Percentiles rank a stretch among this genome's conserved stretches.
Evolutionary conservation across 1,140 invertebrate species (phyloP).

Genomic region (Aethina tumida): DNA sequence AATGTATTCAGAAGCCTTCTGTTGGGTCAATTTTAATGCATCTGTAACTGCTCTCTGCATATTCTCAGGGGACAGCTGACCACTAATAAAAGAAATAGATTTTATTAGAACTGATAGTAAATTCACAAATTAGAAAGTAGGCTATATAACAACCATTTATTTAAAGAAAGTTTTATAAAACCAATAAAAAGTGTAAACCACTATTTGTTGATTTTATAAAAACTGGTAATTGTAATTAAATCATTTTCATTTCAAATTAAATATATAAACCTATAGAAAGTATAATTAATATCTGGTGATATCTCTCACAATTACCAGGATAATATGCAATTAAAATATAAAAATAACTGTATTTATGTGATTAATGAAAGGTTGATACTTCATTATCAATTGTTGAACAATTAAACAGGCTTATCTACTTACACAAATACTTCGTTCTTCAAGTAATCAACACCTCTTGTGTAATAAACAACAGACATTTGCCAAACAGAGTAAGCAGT

Average conservation of each 20-base stretch:
- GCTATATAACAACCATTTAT: slow-evolving; percentile 4
- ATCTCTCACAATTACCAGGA: too few relatives aligned
- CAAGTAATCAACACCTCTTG: slow-evolving; percentile 42
- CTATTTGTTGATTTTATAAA: too few relatives aligned
- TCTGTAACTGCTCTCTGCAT: slow-evolving; percentile 51
- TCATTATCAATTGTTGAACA: too few relatives aligned
- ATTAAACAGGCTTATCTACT: slow-evolving; percentile 46
- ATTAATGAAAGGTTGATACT: too few relatives aligned
- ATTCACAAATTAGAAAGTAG: slow-evolving; percentile 8
- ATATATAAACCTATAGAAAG: slow-evolving; percentile 2
- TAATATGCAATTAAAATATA: too few relatives aligned
- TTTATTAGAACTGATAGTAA: slow-evolving; percentile 5
- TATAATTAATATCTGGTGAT: slow-evolving; percentile 10
- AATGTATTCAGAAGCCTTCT: slow-evolving; percentile 52
- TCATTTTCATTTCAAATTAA: slow-evolving; percentile 1
- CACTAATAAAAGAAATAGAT: slow-evolving; percentile 45
- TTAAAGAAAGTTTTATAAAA: too few relatives aligned
- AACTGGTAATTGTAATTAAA: slow-evolving; percentile 2
- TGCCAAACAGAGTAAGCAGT: slow-evolving; percentile 30
- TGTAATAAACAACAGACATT: slow-evolving; percentile 30
- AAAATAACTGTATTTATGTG: too few relatives aligned
- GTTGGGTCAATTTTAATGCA: slow-evolving; percentile 53
- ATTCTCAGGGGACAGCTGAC: slow-evolving; percentile 63
- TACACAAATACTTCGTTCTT: slow-evolving; percentile 67
- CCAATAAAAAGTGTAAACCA: too few relatives aligned